Percentiles rank a stretch among this genome's conserved stretches.
phyloP scores from a whole-genome alignment of 2,888 invertebrate genomes.

The Pherbina coryleti region DNA sequence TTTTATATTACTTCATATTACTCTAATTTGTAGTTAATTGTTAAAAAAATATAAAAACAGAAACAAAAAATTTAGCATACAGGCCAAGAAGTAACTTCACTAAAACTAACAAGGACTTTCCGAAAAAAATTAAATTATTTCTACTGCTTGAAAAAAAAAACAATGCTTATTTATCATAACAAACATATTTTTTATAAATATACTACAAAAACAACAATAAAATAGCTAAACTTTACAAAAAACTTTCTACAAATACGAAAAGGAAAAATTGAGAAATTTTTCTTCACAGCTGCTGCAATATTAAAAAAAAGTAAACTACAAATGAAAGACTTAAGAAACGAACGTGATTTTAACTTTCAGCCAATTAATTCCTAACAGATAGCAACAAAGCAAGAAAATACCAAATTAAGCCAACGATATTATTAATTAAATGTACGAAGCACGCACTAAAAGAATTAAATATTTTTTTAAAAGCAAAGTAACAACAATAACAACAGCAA shows the following conservation, averaged over 20 bases:
- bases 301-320: not conserved
- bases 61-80: too few relatives aligned
- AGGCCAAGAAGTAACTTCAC: too few relatives aligned
- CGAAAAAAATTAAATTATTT: too few relatives aligned
- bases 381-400: not conserved
- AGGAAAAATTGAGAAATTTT: not conserved
- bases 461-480: not conserved
- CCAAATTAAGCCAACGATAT: not conserved
- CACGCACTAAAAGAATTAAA: constrained; percentile 8
- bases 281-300: not conserved
- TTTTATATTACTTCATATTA: too few relatives aligned
- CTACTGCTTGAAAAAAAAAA: too few relatives aligned
- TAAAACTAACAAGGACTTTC: too few relatives aligned
- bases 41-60: too few relatives aligned
- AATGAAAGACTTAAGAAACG: constrained; percentile 25
- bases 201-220: not conserved
- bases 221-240: not conserved
- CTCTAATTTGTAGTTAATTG: too few relatives aligned
- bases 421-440: not conserved
- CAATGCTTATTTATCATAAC: too few relatives aligned
- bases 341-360: not conserved
- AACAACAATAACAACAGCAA: not conserved
- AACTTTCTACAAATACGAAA: not conserved
- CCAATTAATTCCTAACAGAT: not conserved
- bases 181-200: too few relatives aligned